phyloP scores from a whole-genome alignment of 2,888 invertebrate species.

The Nemotelus nigrinus region DNA sequence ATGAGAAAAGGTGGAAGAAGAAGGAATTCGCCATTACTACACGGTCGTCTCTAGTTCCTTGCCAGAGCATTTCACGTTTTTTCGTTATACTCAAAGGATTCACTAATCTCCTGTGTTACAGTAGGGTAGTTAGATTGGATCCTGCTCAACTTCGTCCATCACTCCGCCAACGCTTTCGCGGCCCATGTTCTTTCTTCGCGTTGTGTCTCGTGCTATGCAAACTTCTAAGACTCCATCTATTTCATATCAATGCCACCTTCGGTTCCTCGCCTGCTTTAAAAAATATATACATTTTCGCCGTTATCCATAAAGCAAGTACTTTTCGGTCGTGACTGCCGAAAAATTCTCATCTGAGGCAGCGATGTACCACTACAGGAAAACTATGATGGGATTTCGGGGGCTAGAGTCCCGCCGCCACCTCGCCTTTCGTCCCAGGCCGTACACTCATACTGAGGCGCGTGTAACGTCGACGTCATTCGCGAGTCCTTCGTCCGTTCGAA shows the following conservation, averaged over 20 bases:
- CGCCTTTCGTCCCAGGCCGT: neutral
- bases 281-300: conserved; percentile 48
- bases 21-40: conserved; percentile 17
- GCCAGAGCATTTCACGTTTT: conserved; percentile 2
- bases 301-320: conserved; percentile 48
- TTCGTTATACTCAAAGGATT: conserved; percentile 47
- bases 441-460: conserved; percentile 33
- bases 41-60: conserved; percentile 12
- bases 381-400: conserved; percentile 26
- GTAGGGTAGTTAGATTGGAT: conserved; percentile 43
- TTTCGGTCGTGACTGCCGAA: conserved; percentile 46
- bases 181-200: neutral
- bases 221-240: conserved; percentile 37
- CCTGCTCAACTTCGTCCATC: conserved; percentile 25
- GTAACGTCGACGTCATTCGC: conserved; percentile 29
- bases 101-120: conserved; percentile 46
- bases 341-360: conserved; percentile 32
- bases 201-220: conserved; percentile 21
- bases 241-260: conserved; percentile 40
- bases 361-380: conserved; percentile 41
- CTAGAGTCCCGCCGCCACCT: neutral
- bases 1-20: conserved; percentile 25
- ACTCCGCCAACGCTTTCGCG: neutral
- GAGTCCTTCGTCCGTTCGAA: conserved; percentile 28
- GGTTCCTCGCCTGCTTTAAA: conserved; percentile 46